Base-by-base conservation (phyloP, 2,888 invertebrate species). In the Drosophila barbarae region DNA sequence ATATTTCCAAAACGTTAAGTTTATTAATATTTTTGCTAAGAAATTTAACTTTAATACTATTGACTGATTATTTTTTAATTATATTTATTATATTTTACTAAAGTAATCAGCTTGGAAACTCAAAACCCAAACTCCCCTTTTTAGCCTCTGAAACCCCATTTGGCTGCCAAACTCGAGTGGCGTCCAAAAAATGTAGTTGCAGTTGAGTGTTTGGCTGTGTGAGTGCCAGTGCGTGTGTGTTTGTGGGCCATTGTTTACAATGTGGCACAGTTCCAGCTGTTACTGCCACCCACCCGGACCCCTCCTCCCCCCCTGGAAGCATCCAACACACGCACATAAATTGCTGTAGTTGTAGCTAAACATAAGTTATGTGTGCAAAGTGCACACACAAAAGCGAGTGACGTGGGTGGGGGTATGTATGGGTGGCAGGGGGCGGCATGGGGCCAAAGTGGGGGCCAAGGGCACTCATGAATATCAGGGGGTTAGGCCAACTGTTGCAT, bases 341-440 rank as follows among this genome's bases (percentile, higher is more conserved):
- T 78, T 79, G 71, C 36, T 51, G 70, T 70, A 73, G 71, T 63
- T 60, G 77, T 23, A 67, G 65, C 72, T 77, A 74, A 78, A 72
- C 83, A 77, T 83, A 77, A 77, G 77, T 77, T 75, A 77, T 74
- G 67, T 76, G 71, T 73, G 75, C 65, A 61, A 74, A 38, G 38
- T 54, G 44, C 66, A 65, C 52, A 58, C 54, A 53, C 44, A 60
- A 60, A 38, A 35, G 36, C 36, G 28, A 64, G 44, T 54, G 30
- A 26, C n/a, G 47, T 34, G 47, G 23, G 13, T 8, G 26, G 47
- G 13, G 8, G 13, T 7, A 10, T 8, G 39, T 7, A 10, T 8
- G 39, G n/a, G 10, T 15, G 47, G 26, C 42, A 23, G 0, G 2
- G 41, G 35, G 41, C 6, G 47, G 26, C 42, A 23, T 0, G 2